phyloP scores from a whole-genome alignment of 2,797 vertebrate genomes.

The Typhlichthys eigenmanni region DNA sequence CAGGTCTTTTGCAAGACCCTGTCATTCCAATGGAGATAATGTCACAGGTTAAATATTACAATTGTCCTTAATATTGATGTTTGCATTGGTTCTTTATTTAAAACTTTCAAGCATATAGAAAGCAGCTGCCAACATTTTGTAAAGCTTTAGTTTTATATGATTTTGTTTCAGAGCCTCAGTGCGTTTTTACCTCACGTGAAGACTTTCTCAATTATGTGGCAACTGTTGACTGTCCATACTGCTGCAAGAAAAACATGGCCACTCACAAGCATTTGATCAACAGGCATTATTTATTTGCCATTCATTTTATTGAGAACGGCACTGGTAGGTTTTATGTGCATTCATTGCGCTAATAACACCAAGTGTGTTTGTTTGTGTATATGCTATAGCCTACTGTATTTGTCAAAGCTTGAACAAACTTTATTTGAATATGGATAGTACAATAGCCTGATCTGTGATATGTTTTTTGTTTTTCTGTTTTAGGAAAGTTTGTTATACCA shows the following conservation, averaged over 20 bases:
- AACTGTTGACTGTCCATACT: conserved; percentile 7
- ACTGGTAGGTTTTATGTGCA: conserved; percentile 4
- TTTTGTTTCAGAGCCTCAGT: conserved; percentile 1
- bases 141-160: neutral
- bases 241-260: conserved; percentile 9
- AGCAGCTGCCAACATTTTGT: too few relatives aligned
- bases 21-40: neutral
- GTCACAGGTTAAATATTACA: neutral
- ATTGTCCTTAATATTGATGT: neutral
- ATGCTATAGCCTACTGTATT: neutral
- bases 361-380: neutral
- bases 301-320: conserved; percentile 12
- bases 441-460: neutral
- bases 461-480: neutral
- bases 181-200: conserved; percentile 3
- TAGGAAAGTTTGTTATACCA: conserved; percentile 38
- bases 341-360: neutral
- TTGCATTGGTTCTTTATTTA: neutral
- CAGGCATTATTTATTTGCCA: conserved; percentile 15
- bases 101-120: neutral
- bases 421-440: neutral
- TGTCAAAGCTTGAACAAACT: neutral
- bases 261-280: conserved; percentile 8
- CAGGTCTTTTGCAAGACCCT: neutral
- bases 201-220: conserved; percentile 11